phyloP scores from a whole-genome alignment of 2,797 vertebrate genomes.

The Chiloscyllium punctatum region DNA sequence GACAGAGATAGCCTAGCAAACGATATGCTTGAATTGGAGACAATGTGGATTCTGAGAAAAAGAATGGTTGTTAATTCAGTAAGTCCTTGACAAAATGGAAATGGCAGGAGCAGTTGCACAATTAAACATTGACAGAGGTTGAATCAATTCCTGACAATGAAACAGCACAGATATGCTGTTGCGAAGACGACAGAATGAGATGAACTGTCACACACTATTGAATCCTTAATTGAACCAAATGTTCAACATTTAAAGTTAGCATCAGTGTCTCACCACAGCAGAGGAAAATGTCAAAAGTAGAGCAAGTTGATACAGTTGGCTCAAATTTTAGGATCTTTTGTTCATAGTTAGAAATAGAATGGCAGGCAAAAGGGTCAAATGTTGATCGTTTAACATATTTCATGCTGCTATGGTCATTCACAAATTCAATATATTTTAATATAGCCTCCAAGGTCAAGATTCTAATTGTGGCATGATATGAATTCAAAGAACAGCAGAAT shows the following conservation, averaged over 20 bases:
- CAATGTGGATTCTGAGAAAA: neutral
- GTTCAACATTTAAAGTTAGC: constrained; percentile 36
- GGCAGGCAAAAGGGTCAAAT: constrained; percentile 21
- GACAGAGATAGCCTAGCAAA: neutral
- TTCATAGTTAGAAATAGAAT: constrained; percentile 10
- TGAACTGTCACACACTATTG: constrained; percentile 37
- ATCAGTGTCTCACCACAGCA: constrained; percentile 9
- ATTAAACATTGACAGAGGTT: constrained; percentile 27
- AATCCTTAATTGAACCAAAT: constrained; percentile 37
- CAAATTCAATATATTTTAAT: neutral
- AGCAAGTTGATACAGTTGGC: constrained; percentile 23
- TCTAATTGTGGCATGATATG: neutral
- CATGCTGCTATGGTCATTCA: neutral
- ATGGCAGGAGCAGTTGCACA: neutral
- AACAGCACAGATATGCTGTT: constrained; percentile 6
- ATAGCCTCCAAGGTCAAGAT: constrained; percentile 9
- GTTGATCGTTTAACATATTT: neutral
- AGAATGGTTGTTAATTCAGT: neutral
- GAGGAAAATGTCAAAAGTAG: constrained; percentile 33
- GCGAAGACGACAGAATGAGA: constrained; percentile 22
- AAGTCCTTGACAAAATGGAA: neutral
- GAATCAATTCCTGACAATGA: constrained; percentile 20
- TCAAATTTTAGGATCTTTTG: constrained; percentile 27
- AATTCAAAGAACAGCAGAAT: constrained; percentile 18
- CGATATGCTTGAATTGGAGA: neutral